A percentile compares a stretch with the other conserved stretches of the same genome.
Evolutionary conservation across 2,797 vertebrate species (phyloP).

Genomic region (Enteromius trimaculatus): DNA sequence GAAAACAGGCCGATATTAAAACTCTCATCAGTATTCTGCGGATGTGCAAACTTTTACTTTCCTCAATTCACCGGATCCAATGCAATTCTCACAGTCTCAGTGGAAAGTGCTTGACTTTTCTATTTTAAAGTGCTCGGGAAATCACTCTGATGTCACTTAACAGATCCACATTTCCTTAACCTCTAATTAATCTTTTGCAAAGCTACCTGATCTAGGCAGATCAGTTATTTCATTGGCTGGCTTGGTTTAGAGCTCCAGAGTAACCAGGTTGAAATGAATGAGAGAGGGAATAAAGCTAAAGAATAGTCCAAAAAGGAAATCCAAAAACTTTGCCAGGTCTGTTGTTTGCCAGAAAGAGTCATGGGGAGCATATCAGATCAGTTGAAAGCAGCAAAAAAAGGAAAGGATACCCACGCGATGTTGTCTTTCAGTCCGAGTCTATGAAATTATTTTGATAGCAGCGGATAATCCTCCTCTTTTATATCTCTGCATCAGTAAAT

Average conservation of each 20-base stretch:
- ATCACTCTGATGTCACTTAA: not conserved
- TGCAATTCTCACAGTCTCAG: slow-evolving; percentile 12
- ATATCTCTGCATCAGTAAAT: slow-evolving; percentile 34
- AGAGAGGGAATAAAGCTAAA: too few species aligned
- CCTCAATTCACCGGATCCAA: slow-evolving; percentile 32
- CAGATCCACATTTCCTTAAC: not conserved
- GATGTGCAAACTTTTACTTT: slow-evolving; percentile 40
- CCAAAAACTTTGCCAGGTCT: not conserved
- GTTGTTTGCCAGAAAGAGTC: slow-evolving; percentile 19
- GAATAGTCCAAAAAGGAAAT: not conserved
- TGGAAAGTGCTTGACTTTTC: not conserved
- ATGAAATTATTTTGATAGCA: slow-evolving; percentile 10
- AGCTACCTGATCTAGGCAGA: not conserved
- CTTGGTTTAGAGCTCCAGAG: not conserved
- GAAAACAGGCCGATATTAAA: slow-evolving; percentile 37
- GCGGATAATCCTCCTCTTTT: slow-evolving; percentile 8
- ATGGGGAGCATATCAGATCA: slow-evolving; percentile 28
- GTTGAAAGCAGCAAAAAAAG: not conserved
- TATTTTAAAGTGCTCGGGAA: slow-evolving; percentile 20
- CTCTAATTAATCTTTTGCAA: not conserved
- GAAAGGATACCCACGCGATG: not conserved
- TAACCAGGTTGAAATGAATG: not conserved
- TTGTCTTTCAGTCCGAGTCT: slow-evolving; percentile 9
- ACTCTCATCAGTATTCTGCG: slow-evolving; percentile 56
- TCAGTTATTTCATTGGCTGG: not conserved